Evolutionary conservation across 1,140 invertebrate species (phyloP).

Genomic region (Mya arenaria): DNA sequence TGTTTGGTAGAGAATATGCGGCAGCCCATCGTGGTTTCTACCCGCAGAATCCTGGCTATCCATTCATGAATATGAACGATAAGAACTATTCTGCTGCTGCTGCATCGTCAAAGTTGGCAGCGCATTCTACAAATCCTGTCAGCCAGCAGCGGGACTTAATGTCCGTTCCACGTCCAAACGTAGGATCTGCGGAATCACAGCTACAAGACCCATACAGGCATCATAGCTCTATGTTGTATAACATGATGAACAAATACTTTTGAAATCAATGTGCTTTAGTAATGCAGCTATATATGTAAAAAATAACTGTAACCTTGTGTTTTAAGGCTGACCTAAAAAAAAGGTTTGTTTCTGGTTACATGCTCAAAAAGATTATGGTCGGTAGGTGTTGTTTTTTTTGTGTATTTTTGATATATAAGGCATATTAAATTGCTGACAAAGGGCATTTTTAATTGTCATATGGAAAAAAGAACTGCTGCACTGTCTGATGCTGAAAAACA

Average conservation of each 20-base stretch:
- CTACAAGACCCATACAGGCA: constrained; percentile 78
- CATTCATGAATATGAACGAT: constrained; percentile 74
- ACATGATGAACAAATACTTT: constrained; percentile 78
- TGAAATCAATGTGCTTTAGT: too few relatives aligned
- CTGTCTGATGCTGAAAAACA: too few relatives aligned
- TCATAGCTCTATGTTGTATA: constrained; percentile 75
- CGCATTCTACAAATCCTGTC: constrained; percentile 64
- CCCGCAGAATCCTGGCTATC: constrained; percentile 73
- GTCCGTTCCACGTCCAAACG: constrained; percentile 69
- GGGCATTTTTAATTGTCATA: too few relatives aligned
- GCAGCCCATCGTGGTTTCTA: constrained; percentile 73
- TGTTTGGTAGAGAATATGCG: constrained; percentile 76
- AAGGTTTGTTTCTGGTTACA: too few relatives aligned
- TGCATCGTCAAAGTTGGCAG: constrained; percentile 71
- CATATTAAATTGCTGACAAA: too few relatives aligned
- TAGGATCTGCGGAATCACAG: constrained; percentile 64
- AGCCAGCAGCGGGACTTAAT: constrained; percentile 70
- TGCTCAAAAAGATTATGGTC: too few relatives aligned
- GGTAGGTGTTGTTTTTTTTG: too few relatives aligned
- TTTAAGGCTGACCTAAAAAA: too few relatives aligned
- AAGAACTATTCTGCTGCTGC: constrained; percentile 66
- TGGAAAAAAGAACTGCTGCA: too few relatives aligned
- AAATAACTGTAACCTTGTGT: too few relatives aligned
- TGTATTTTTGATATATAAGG: too few relatives aligned
- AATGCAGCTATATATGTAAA: too few relatives aligned